Base-by-base conservation (phyloP, 2,888 invertebrate species). In the Mimas tiliae region DNA sequence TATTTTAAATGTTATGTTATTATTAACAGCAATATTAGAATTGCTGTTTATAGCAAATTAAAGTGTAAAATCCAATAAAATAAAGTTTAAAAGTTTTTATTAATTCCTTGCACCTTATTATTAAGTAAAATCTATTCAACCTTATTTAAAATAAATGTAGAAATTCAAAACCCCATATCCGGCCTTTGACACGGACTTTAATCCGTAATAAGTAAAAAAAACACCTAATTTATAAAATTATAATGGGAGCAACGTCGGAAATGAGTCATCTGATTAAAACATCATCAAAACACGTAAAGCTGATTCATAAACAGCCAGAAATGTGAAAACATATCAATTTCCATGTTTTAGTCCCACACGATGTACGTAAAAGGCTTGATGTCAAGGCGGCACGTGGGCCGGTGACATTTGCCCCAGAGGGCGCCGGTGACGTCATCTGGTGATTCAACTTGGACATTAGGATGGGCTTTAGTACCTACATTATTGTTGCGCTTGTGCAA, bases 401-500 rank as follows among this genome's bases (percentile, higher is more conserved):
- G 87, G 72, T 86, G 90, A 90, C 89, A 88, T 90, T 91, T 90
- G 89, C 83, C 88, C 91, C 78, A 69, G 76, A 79, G 82, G 84
- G 85, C 85, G 77, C 65, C 70, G 63, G 72, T 90, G 89, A 89
- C 88, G 88, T 89, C 88, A 90, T 68, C 73, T 16, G 53, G 70
- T 85, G 84, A 85, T 79, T 89, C 87, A 85, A 74, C 69, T 45
- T 14, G 42, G 58, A 42, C 42, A 58, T 58, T 47, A 58, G 58
- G 38, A 58, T 58, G 38, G 11, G 19, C 19, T 55, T 34, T 42
- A 58, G 12, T 42, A 19, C 50, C 38, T 38, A 12, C 27, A 27
- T 52, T 27, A 21, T 12, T 38, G 12, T 42, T 62, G 38, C 2
- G 11, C 38, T 62, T 58, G 4, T 58, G 58, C 58, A 62, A 42